Evolutionary conservation across 2,113 vertebrate species (phyloP).

Genomic region (Microtus pennsylvanicus): DNA sequence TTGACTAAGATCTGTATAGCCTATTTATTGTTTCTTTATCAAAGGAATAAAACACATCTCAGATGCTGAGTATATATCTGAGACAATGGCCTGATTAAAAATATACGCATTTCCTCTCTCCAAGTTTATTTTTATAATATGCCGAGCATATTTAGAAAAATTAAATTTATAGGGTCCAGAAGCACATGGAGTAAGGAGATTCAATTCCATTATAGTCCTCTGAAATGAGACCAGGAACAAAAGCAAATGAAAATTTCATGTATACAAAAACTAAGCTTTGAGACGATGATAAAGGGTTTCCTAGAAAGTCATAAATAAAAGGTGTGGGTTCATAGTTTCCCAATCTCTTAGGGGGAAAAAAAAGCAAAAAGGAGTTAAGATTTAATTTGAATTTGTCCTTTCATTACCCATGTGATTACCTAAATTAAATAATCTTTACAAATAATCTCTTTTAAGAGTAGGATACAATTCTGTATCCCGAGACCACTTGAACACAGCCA

Average conservation of each 20-base stretch:
- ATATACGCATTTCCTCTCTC: conserved; percentile 37
- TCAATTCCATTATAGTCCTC: conserved; percentile 16
- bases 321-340: conserved; percentile 10
- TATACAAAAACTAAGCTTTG: background rate
- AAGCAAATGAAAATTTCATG: background rate
- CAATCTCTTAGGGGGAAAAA: conserved; percentile 17
- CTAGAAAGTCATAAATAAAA: background rate
- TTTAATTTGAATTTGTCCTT: conserved; percentile 63
- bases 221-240: background rate
- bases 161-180: conserved; percentile 33
- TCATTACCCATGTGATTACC: conserved; percentile 48
- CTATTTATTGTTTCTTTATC: background rate
- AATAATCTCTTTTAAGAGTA: conserved; percentile 67
- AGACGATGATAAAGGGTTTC: background rate
- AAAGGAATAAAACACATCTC: background rate
- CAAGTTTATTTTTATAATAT: background rate
- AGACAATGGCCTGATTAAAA: background rate
- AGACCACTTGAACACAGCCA: conserved; percentile 45
- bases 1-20: background rate
- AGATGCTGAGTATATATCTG: background rate
- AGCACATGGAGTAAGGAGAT: conserved; percentile 29
- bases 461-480: conserved; percentile 35
- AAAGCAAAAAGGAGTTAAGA: conserved; percentile 28
- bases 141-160: conserved; percentile 39
- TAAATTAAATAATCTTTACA: conserved; percentile 62